Base-by-base conservation (phyloP, 2,888 invertebrate species). In the Nomada flava region DNA sequence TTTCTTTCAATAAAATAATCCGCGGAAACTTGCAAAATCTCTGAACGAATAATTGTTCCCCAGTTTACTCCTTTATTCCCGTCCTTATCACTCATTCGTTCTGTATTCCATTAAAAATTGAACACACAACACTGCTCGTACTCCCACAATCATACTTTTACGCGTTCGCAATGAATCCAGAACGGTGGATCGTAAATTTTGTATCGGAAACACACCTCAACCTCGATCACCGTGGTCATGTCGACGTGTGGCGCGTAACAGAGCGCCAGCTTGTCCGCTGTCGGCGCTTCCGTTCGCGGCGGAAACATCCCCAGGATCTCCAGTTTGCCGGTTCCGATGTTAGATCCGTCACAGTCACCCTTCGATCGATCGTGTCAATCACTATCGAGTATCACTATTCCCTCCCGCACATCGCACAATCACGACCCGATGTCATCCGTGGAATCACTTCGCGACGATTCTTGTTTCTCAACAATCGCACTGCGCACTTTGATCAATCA, bases 221-320 rank as follows among this genome's bases (percentile, higher is more conserved):
- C 96, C 95, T 96, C 96, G 94, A 96, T 96, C 94, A 96, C 96
- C 91, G 96, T 96, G 91, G 96, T 96, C 95, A 96, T 95, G 93
- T 96, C 96, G 94, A 96, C 96, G 95, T 96, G 96, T 92, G 96
- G 96, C 95, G 93, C 94, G 90, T 93, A 94, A 89, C 93, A 93
- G 87, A 96, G 95, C 94, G 96, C 96, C 95, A 95, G 94, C 93
- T 94, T 95, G 95, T 95, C 93, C 91, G 92, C 93, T 84, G 91
- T 92, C 76, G 93, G 91, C 91, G 93, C 93, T 86, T 94, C 94
- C 88, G 92, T 92, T 76, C 94, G 93, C 91, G 93, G 93, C 76
- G 94, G 93, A 86, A 94, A 94, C 93, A 93, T 93, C 89, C 92
- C 93, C 84, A 94, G 90, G 85, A 94, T 91, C 93, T 94, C 93